Conservation (phyloP, 1,140 invertebrate genomes). For the Drosophila virilis region DNA sequence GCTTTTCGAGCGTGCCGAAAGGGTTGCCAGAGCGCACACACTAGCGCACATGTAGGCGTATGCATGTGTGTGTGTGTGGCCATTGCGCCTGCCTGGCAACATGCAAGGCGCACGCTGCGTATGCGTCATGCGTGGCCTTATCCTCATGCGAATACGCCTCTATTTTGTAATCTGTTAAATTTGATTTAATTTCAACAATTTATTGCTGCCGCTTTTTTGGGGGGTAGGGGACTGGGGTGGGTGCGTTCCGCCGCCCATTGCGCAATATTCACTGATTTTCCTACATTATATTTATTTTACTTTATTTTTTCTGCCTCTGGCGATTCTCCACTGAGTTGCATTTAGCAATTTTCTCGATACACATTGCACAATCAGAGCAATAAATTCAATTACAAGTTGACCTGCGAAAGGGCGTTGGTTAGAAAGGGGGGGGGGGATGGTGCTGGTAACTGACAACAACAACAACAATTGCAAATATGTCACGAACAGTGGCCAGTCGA, state of each 20-base stretch:
- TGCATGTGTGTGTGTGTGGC: conserved; percentile 9
- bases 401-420: not conserved
- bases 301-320: conserved; percentile 12
- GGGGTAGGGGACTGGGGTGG: too few relatives aligned
- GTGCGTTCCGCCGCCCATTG: not conserved
- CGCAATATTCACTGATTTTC: conserved; percentile 24
- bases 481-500: conserved; percentile 28
- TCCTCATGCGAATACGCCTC: not conserved
- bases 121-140: conserved; percentile 46
- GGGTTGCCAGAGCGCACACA: conserved; percentile 46
- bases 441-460: too few relatives aligned
- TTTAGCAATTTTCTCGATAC: conserved; percentile 54
- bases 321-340: conserved; percentile 57
- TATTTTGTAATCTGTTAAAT: conserved; percentile 40
- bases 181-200: conserved; percentile 59
- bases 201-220: not conserved
- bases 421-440: too few relatives aligned
- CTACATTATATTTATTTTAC: too few relatives aligned
- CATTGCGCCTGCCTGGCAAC: conserved; percentile 49
- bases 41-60: not conserved
- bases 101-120: conserved; percentile 42
- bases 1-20: conserved; percentile 56
- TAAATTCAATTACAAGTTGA: conserved; percentile 75
- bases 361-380: conserved; percentile 61
- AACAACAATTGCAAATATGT: conserved; percentile 41